Evolutionary conservation across 2,888 invertebrate genomes (phyloP), one percentile per base, ranked within the genome.

Genomic region (Crematogaster levior): DNA sequence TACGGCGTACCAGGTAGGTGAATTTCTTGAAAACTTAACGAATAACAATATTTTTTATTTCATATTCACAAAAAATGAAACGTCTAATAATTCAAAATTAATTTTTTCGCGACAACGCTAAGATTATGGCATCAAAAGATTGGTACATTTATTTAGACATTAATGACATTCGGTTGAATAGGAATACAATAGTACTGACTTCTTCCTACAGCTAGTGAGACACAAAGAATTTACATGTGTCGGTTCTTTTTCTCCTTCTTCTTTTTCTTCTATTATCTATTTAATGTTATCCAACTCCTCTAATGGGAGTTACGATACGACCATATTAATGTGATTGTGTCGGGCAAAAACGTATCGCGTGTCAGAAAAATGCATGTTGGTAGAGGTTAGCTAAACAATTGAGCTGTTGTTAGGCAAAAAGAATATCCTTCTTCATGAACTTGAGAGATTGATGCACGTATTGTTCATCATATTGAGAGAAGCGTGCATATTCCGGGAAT

Each of bases 1-100:
- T 0, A 93, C 99, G 63, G 99, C 99, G 66, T 98, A 98, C 95
- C 99, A 98, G 96, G 98, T 97, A 94, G 95, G 93, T 53, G 3
- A 6, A 40, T 58, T 40, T 40, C n/a, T 3, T 0, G 3, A 24
- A 40, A 5, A 27, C 12, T 21, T 43, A 43, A 43, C 2, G 1
- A 30, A 48, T 43, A 58, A 58, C 12, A 72, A 10, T n/a, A n/a
- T n/a, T n/a, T n/a, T n/a, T n/a, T n/a, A n/a, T n/a, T n/a, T n/a
- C n/a, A n/a, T 70, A 37, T 18, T 72, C 12, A 7, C n/a, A 15
- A 58, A 37, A 68, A 46, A 7, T 10, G 7, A 37, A 34, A 34
- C 6, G 21, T 18, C 1, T 4, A 30, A 15, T 30, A 21, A 27
- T 51, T 53, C 4, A 4, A 24, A n/a, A 53, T 63, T 9, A 37